Evolutionary conservation across 2,797 vertebrate genomes (phyloP).

Genomic region (Myotis planiceps): DNA sequence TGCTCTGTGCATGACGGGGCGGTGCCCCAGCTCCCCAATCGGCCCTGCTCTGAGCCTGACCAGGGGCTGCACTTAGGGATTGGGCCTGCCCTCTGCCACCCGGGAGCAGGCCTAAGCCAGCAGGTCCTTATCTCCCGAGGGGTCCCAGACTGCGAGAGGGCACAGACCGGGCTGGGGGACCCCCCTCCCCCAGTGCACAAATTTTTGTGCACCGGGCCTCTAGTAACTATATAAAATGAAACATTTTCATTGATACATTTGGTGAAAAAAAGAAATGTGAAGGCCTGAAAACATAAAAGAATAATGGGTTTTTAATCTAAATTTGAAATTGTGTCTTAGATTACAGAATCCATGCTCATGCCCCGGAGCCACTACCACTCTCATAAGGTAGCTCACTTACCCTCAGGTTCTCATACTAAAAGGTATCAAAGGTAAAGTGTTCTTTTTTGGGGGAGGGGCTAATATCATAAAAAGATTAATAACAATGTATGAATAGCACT

Average conservation of each 20-base stretch:
- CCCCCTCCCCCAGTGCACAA: no score
- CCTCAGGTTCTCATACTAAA: neutral
- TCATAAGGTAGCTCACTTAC: neutral
- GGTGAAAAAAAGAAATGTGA: neutral
- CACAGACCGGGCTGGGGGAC: no score
- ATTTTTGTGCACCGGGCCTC: no score
- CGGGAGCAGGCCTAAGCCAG: no score
- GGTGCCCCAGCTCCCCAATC: no score
- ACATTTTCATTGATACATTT: neutral
- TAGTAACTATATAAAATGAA: neutral
- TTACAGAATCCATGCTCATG: neutral
- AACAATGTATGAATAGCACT: neutral
- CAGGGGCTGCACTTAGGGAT: no score
- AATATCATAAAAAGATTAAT: neutral
- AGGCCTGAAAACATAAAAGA: neutral
- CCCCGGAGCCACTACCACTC: fast-evolving
- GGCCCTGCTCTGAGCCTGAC: no score
- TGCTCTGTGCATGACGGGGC: no score
- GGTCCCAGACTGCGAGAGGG: no score
- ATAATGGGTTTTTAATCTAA: neutral
- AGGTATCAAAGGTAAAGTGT: neutral
- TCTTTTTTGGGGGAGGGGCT: neutral
- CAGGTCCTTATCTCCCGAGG: no score
- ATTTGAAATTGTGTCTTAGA: neutral
- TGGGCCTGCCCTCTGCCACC: no score